Evolutionary conservation across 2,888 invertebrate species (phyloP), one percentile per base, ranked within the genome.

Genomic region (Catocala nupta): DNA sequence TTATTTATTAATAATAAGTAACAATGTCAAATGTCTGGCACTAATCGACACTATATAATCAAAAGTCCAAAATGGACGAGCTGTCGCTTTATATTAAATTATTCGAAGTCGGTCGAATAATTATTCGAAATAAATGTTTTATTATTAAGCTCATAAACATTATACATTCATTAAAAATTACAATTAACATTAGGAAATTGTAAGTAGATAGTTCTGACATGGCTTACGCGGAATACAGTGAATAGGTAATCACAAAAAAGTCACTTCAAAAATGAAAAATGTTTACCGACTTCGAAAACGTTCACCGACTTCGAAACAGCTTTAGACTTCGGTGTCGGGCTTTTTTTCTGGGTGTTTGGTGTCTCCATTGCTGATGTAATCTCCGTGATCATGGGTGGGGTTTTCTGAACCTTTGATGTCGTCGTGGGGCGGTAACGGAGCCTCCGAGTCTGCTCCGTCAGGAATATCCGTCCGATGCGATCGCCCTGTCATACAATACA

Each of bases 361-460:
- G 82, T 91, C 84, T 0, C 95, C 95, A 62, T 95, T 95, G 85
- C 93, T 94, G 89, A 95, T 95, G 89, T 95, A 95, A 67, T 95
- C 95, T 66, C 95, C 95, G 85, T 95, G 95, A 80, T 95, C 95
- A 81, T 95, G 95, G 53, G 94, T 92, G 71, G 95, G 95, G 81
- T 95, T 95, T 80, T 95, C 95, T 43, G 95, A 91, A 74, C 95
- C 95, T 86, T 95, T 94, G 84, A 91, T 83, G 87, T 95, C 95
- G 62, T 95, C 95, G 72, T 95, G 95, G 33, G 95, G 90, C 48
- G 94, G 95, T 10, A 95, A 92, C 45, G 96, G 96, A 68, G 95
- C 95, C 77, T 96, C 96, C 64, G 95, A 95, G 73, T 96, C 96
- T 71, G 92, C 95, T 55, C 95, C 95, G 82, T 95, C 95, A 54